Percentiles rank a stretch among this genome's conserved stretches.
phyloP scores from a whole-genome alignment of 2,797 vertebrate species.

The Apodemus agrarius region DNA sequence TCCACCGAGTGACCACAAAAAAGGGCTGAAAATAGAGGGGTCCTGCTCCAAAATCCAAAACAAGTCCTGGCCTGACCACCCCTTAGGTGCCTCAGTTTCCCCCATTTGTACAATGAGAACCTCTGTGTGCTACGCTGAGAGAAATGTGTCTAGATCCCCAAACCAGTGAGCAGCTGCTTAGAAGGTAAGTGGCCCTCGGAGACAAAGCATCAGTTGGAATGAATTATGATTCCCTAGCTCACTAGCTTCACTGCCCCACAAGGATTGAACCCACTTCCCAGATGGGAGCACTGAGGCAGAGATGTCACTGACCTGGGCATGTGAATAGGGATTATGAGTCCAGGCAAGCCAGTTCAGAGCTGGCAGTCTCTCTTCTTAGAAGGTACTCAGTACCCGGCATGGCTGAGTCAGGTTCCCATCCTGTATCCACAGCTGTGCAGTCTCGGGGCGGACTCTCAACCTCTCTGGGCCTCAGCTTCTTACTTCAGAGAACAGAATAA shows the following conservation, averaged over 20 bases:
- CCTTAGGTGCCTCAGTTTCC: neutral
- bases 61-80: neutral
- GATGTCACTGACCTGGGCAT: neutral
- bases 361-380: neutral
- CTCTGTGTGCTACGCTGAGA: neutral
- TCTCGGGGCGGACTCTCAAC: neutral
- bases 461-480: neutral
- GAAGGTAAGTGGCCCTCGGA: neutral
- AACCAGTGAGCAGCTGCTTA: too few species aligned
- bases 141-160: neutral
- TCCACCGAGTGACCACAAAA: neutral
- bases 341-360: neutral
- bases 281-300: neutral
- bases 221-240: constrained; percentile 9
- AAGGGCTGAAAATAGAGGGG: neutral
- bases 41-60: neutral
- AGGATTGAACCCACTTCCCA: neutral
- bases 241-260: neutral
- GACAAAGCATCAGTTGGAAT: neutral
- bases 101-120: neutral
- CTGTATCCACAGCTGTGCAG: neutral
- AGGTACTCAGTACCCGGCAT: neutral
- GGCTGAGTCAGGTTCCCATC: neutral
- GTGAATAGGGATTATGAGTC: neutral
- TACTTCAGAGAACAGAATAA: neutral